Evolutionary conservation across 2,888 invertebrate species (phyloP).

Genomic region (Sinotaia quadrata): DNA sequence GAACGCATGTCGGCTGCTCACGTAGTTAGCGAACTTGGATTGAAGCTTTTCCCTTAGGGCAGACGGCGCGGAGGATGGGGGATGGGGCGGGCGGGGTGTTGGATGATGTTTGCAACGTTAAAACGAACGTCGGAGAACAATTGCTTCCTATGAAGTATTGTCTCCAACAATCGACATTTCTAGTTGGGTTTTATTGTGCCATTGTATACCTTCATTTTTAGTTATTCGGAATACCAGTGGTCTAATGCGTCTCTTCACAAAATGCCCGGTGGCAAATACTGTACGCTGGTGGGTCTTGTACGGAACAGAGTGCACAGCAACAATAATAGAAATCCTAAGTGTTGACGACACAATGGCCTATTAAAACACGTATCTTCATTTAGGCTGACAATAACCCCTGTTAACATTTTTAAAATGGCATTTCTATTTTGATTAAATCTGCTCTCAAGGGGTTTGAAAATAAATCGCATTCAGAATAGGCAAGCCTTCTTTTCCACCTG

Average conservation of each 20-base stretch:
- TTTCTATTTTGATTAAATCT: background rate
- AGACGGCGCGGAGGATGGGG: too few relatives aligned
- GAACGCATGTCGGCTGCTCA: background rate
- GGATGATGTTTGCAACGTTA: too few relatives aligned
- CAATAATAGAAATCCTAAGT: background rate
- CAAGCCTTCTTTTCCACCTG: background rate
- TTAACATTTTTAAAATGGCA: constrained; percentile 8
- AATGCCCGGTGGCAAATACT: background rate
- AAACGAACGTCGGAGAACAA: too few relatives aligned
- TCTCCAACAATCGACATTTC: constrained; percentile 22
- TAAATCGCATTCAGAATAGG: background rate
- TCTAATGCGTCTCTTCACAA: background rate
- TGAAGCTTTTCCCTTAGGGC: too few relatives aligned
- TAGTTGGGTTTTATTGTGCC: constrained; percentile 11
- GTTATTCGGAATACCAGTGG: background rate
- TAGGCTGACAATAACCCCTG: constrained; percentile 21
- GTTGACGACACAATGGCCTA: constrained; percentile 6
- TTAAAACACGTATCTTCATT: constrained; percentile 30
- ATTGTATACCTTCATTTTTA: constrained; percentile 23
- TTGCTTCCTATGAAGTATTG: constrained; percentile 22
- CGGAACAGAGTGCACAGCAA: too few relatives aligned
- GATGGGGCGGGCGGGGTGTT: too few relatives aligned
- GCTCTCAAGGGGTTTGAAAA: background rate
- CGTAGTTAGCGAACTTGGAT: too few relatives aligned
- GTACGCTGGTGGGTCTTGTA: too few relatives aligned